phyloP scores from a whole-genome alignment of 2,888 invertebrate species.

The Troides oblongomaculatus region DNA sequence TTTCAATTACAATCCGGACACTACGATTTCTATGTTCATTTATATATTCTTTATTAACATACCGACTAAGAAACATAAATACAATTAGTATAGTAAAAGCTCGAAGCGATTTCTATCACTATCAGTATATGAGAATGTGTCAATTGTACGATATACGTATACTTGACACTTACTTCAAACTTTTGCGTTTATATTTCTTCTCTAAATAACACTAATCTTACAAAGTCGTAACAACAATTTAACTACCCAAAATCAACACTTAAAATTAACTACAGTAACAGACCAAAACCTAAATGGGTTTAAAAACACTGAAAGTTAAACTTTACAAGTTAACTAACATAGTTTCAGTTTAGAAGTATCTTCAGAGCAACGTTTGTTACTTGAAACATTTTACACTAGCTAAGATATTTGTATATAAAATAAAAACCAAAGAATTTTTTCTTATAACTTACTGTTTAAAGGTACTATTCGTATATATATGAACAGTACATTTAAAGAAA shows the following conservation, averaged over 20 bases:
- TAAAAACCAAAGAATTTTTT: too few relatives aligned
- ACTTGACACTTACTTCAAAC: too few relatives aligned
- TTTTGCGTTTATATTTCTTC: neutral
- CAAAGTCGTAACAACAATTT: neutral
- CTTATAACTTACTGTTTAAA: too few relatives aligned
- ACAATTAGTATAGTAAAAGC: too few relatives aligned
- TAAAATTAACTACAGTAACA: neutral
- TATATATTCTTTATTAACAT: too few relatives aligned
- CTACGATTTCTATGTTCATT: neutral
- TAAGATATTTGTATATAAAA: too few relatives aligned
- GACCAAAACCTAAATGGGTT: conserved; percentile 1
- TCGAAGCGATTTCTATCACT: too few relatives aligned
- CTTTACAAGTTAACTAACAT: neutral
- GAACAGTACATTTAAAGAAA: too few relatives aligned
- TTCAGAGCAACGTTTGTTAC: neutral
- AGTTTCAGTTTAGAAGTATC: neutral
- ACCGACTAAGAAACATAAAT: too few relatives aligned
- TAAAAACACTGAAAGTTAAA: neutral
- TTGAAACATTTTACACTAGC: neutral
- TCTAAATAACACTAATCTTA: neutral
- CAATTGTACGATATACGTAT: too few relatives aligned
- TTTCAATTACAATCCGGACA: neutral
- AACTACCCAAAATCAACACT: neutral
- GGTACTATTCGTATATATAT: too few relatives aligned
- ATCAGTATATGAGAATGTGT: too few relatives aligned